phyloP scores from a whole-genome alignment of 2,888 invertebrate genomes.

The Fragum sueziense region DNA sequence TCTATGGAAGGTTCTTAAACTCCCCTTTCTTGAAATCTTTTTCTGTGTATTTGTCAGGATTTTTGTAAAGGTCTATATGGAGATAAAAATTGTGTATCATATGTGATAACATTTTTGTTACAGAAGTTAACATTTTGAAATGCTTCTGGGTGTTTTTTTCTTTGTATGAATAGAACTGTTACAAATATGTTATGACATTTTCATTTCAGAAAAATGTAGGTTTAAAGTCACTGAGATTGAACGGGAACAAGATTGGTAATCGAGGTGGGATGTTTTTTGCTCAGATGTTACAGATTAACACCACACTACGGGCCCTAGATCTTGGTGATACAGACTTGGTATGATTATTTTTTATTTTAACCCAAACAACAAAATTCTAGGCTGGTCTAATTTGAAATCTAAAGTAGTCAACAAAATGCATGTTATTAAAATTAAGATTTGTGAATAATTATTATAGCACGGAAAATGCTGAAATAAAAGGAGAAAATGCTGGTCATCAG shows the following conservation, averaged over 20 bases:
- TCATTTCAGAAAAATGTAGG: constrained; percentile 76
- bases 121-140: too few species aligned
- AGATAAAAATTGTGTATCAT: too few species aligned
- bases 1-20: too few species aligned
- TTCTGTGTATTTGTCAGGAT: too few species aligned
- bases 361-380: not conserved
- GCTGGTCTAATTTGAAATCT: not conserved
- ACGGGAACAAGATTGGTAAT: constrained; percentile 82
- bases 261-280: constrained; percentile 82
- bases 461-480: not conserved
- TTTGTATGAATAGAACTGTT: too few species aligned
- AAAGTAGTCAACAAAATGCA: not conserved
- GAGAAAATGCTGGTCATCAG: not conserved
- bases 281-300: constrained; percentile 81
- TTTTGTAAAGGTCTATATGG: too few species aligned
- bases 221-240: constrained; percentile 75
- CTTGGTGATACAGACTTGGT: constrained; percentile 81
- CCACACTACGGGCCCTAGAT: constrained; percentile 77
- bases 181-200: too few species aligned
- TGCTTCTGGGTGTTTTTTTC: too few species aligned
- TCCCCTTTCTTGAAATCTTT: too few species aligned
- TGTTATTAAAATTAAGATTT: too few species aligned
- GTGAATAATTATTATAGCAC: too few species aligned
- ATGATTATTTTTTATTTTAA: constrained; percentile 6
- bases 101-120: too few species aligned